These are phyloP conservation scores for Agrochola lychnidis DNA, from an alignment of 2,888 invertebrate species.

Conservation along the genomic window DNA sequence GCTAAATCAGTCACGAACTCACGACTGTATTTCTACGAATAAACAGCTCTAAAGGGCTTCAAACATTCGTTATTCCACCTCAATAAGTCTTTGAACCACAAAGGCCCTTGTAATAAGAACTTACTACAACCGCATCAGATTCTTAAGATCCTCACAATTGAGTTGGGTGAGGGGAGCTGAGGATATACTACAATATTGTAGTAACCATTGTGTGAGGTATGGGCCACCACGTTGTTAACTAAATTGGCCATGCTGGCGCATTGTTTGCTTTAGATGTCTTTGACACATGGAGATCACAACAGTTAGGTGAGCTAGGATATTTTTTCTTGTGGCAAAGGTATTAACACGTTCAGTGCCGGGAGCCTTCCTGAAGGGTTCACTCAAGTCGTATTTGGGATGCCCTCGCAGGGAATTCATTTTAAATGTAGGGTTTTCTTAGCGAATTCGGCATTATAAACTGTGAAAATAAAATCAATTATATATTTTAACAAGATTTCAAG, in stretches of 20 bases:
- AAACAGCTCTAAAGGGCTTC: neutral
- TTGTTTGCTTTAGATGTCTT: neutral
- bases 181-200: neutral
- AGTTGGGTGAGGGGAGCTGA: neutral
- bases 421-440: no score
- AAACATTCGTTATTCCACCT: conserved; percentile 7
- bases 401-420: no score
- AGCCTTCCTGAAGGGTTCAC: no score
- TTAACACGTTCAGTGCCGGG: no score
- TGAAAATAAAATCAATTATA: no score
- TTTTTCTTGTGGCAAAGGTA: neutral
- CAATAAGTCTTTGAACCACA: conserved; percentile 8
- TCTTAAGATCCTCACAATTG: conserved; percentile 1
- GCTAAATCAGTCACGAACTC: neutral
- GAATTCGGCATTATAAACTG: no score
- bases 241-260: conserved; percentile 11
- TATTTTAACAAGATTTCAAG: no score
- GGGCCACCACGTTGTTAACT: conserved; percentile 14
- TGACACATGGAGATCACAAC: neutral
- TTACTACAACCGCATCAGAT: neutral
- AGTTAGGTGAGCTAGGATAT: neutral
- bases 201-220: conserved; percentile 1
- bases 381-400: no score
- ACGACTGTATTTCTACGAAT: neutral
- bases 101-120: neutral